Conservation (phyloP, 2,888 invertebrate species). For the Operophtera brumata region DNA sequence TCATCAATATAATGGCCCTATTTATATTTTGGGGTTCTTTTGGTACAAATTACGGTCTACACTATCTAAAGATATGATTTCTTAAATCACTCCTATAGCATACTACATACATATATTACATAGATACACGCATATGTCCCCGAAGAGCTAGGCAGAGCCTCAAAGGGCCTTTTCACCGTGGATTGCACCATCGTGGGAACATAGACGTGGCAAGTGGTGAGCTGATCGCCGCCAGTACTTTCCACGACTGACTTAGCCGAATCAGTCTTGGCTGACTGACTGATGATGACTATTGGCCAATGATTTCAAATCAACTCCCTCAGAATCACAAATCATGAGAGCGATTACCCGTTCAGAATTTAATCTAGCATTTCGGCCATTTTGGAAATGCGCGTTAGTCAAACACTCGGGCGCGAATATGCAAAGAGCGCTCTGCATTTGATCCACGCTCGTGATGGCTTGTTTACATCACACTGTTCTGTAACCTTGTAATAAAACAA, state of each 20-base stretch:
- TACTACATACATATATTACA: too few relatives aligned
- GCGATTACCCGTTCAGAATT: neutral
- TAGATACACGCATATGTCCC: too few relatives aligned
- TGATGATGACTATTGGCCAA: neutral
- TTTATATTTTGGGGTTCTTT: neutral
- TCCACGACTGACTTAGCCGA: too few relatives aligned
- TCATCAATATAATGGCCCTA: neutral
- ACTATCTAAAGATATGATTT: too few relatives aligned
- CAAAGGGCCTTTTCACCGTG: too few relatives aligned
- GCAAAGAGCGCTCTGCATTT: slow-evolving; percentile 57
- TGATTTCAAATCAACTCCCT: too few relatives aligned
- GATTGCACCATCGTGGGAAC: too few relatives aligned
- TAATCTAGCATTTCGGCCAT: slow-evolving; percentile 9
- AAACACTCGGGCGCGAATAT: slow-evolving; percentile 50
- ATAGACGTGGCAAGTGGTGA: too few relatives aligned
- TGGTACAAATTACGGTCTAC: neutral
- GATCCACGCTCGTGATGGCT: slow-evolving; percentile 48
- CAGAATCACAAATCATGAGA: neutral
- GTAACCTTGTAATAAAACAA: neutral
- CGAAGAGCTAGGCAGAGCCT: too few relatives aligned
- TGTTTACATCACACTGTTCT: slow-evolving; percentile 19
- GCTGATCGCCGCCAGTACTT: too few relatives aligned
- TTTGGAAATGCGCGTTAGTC: slow-evolving; percentile 48
- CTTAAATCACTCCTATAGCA: too few relatives aligned
- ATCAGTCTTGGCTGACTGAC: neutral